These are phyloP conservation scores for Pristionchus maxplancki DNA, from an alignment of 2,888 invertebrate species.

Conservation along the genomic window DNA sequence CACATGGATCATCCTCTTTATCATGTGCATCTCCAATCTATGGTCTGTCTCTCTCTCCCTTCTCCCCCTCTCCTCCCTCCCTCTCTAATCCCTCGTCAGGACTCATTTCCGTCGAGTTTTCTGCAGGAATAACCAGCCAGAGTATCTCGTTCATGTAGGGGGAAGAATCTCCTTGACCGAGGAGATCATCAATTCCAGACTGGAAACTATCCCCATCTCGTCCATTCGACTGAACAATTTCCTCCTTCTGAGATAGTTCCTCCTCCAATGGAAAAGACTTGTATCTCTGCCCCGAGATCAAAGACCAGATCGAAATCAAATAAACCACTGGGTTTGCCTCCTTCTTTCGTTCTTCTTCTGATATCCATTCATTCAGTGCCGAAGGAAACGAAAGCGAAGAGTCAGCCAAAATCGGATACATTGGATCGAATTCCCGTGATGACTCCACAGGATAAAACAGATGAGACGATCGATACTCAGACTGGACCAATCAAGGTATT, in stretches of 20 bases:
- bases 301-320: background rate
- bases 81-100: background rate
- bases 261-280: constrained; percentile 13
- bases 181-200: background rate
- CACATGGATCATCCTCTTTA: background rate
- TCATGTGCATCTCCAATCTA: background rate
- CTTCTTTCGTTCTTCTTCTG: background rate
- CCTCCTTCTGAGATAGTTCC: background rate
- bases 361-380: background rate
- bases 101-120: background rate
- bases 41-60: background rate
- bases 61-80: background rate
- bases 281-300: constrained; percentile 11
- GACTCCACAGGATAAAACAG: background rate
- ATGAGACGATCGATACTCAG: background rate
- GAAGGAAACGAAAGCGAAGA: constrained; percentile 12
- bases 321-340: background rate
- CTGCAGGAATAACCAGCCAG: background rate
- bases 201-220: background rate
- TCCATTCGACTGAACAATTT: background rate
- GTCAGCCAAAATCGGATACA: background rate
- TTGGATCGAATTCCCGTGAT: background rate
- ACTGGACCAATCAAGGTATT: constrained; percentile 7
- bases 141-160: constrained; percentile 14
- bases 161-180: background rate